Evolutionary conservation across 2,888 invertebrate species (phyloP), one percentile per base, ranked within the genome.

Genomic region (Drosophila paranaensis): DNA sequence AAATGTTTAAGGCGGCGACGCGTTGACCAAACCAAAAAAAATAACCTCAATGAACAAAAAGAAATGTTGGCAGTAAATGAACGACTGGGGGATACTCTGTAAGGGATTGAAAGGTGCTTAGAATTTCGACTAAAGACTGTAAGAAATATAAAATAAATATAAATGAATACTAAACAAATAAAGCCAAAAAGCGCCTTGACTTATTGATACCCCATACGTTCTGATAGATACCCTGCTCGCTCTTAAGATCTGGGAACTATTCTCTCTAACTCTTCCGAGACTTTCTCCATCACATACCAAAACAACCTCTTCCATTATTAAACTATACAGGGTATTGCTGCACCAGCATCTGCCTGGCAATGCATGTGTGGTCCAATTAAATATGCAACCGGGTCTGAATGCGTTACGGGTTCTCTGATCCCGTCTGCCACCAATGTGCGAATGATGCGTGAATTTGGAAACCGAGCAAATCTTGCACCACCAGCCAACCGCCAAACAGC

Each of bases 281-380:
- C 3, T 1, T 40, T 27, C 9, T 13, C 25, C 1, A 6, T n/a
- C 1, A 27, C 40, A 13, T 8, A 0, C 6, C 30, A 30, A 6
- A 30, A 30, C 10, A 56, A n/a, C 30, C 33, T 16, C 33, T 27
- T 37, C 1, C 10, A 0, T 0, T 14, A 9, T 2, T 3, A 30
- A 13, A 20, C 27, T 54, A 8, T 54, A 62, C 62, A 79, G 74
- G 66, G 69, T 69, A 69, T 73, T 35, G 9, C 20, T 6, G 39
- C 65, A 71, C 54, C 43, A 53, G 60, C 72, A 66, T 66, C 83
- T 80, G 81, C 55, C 50, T 45, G 51, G 55, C 50, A 78, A 55
- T 74, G 72, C 81, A 40, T 88, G 91, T 91, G 91, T 91, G 91
- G 91, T 91, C 91, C 91, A 91, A 91, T 91, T 91, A 91, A 91